These are phyloP conservation scores for Lophius piscatorius DNA, from an alignment of 2,113 vertebrate species.

Conservation along the genomic window DNA sequence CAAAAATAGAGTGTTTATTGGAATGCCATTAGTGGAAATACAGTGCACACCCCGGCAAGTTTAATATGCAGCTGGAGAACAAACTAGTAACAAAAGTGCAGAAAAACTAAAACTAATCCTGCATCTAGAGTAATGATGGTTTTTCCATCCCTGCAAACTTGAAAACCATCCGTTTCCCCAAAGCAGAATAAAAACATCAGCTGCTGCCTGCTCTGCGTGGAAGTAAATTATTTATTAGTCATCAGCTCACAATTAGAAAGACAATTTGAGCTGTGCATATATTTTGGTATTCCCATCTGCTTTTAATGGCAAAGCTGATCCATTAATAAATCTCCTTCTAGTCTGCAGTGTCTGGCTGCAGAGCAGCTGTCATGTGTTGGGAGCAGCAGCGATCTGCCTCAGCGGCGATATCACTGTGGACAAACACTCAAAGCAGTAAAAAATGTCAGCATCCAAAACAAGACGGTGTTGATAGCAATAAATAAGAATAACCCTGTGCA, in stretches of 20 bases:
- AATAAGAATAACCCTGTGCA: conserved; percentile 19
- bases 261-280: conserved; percentile 19
- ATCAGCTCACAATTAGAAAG: conserved; percentile 26
- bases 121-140: not conserved
- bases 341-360: conserved; percentile 2
- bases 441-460: conserved; percentile 1
- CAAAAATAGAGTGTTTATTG: conserved; percentile 40
- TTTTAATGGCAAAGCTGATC: conserved; percentile 20
- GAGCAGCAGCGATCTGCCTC: not conserved
- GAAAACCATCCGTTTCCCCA: not conserved
- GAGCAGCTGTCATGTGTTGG: not conserved
- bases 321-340: conserved; percentile 4
- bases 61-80: conserved; percentile 21
- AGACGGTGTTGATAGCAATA: conserved; percentile 1
- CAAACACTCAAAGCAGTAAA: conserved; percentile 9
- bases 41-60: conserved; percentile 2
- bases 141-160: not conserved
- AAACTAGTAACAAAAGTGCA: not conserved
- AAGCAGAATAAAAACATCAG: conserved; percentile 8
- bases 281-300: conserved; percentile 28
- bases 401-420: not conserved
- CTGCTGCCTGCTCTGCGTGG: conserved; percentile 1
- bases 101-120: not conserved
- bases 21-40: conserved; percentile 9
- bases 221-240: conserved; percentile 22